Evolutionary conservation across 2,113 vertebrate genomes (phyloP).

Genomic region (Menura novaehollandiae): DNA sequence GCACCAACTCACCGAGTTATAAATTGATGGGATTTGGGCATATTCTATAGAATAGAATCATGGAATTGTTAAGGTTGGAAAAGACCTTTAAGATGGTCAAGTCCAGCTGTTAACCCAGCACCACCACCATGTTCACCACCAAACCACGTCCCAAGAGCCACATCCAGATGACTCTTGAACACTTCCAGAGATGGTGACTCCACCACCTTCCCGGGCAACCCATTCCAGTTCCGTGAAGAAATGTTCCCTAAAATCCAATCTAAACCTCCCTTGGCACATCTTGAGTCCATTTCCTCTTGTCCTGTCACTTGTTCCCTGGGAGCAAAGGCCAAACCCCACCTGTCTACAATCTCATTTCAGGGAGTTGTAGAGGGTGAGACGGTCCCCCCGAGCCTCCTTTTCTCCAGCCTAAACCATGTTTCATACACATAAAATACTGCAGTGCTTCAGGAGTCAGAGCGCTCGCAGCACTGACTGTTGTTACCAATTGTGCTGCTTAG

Average conservation of each 20-base stretch:
- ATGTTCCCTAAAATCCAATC: neutral
- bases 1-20: neutral
- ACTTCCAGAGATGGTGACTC: neutral
- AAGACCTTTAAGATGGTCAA: neutral
- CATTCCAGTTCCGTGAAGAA: neutral
- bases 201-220: neutral
- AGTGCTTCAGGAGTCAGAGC: neutral
- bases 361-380: neutral
- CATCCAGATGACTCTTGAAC: neutral
- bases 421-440: neutral
- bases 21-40: neutral
- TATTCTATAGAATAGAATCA: neutral
- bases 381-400: neutral
- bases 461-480: neutral
- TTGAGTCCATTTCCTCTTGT: neutral
- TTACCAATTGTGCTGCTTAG: neutral
- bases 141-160: neutral
- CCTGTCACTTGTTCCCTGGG: neutral
- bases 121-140: neutral
- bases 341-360: neutral
- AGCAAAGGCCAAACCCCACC: neutral
- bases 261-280: neutral
- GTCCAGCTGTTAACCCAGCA: neutral
- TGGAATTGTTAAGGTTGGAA: neutral
- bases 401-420: neutral